Evolutionary conservation across 2,113 vertebrate genomes (phyloP), one percentile per base, ranked within the genome.

Genomic region (Pithys albifrons): DNA sequence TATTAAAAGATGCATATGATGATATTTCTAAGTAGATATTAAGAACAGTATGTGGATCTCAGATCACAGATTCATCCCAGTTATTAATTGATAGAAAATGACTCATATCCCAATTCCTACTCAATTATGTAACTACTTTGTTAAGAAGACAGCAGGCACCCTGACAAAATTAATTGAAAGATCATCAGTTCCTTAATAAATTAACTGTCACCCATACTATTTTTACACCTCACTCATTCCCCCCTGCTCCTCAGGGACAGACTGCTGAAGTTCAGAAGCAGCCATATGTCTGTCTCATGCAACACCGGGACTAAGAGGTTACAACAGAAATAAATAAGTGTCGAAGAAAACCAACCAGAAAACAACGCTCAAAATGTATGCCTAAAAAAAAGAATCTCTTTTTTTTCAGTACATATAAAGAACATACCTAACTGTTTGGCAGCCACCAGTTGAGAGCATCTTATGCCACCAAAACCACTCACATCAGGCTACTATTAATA

Each of bases 161-260:
- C 80, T 92, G 80, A 89, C 87, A 93, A 95, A 54, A 89, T 14
- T 7, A 93, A 95, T 85, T 95, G 86, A 69, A 91, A 92, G 69
- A 89, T 92, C 59, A 77, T 33, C 79, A 43, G 55, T 31, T 92
- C 83, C 52, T 41, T 78, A 72, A 66, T 20, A 72, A 77, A 71
- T 19, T 51, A 83, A 81, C 39, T 18, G 43, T 57, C 59, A 74
- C 23, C 61, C n/a, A 55, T 16, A 49, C 55, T 86, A 64, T 13
- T 86, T 95, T 81, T 59, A 43, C 39, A 55, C 24, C 69, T 91
- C 61, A 0, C 29, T 81, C 66, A 57, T 35, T 51, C 20, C 39
- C 28, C 28, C 3, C 31, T 89, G 55, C 43, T 81, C n/a, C 46
- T 84, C 71, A 88, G 41, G 0, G 0, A 54, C 41, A 85, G 71